Base-by-base conservation (phyloP, 1,140 invertebrate species). In the Euura lappo region DNA sequence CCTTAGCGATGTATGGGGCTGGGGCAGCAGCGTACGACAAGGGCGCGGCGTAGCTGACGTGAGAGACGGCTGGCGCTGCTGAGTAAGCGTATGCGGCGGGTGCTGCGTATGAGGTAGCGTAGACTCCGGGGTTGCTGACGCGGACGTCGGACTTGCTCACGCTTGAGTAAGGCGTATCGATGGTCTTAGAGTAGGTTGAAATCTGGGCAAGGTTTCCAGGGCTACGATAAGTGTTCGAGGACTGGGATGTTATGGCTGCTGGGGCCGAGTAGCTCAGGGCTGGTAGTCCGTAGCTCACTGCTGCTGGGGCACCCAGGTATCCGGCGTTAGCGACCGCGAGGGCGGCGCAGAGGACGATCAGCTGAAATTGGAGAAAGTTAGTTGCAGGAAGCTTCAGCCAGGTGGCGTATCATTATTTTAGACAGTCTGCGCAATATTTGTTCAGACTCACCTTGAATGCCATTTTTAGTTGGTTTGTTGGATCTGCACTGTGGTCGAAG, bases 121-220 rank as follows among this genome's bases (percentile, higher is more conserved):
- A 88, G 4, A 90, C 65, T n/a, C 90, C 90, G 10, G 91, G 91
- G 82, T 92, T 93, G 84, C 89, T 92, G 2, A 92, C 89, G 45
- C 91, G 88, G 5, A 92, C 88, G 76, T 92, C 91, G 44, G 89
- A 83, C 78, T 91, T 91, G 79, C 90, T 90, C 45, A 91, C 90
- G 79, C 90, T 92, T 44, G 92, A 93, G 86, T 90, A 93, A 2
- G 93, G 91, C 2, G 92, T 93, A 75, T 92, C 90, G 69, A 93
- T 89, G 65, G 90, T 89, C 77, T 92, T 93, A 0, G 89, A 89
- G 77, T 92, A 90, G 45, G 90, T 91, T 2, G 92, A 91, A 42
- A 93, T 87, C 82, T 91, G 86, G 28, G 90, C 91, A 42, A 93
- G 82, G 80, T 93, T 93, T 70, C 90, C 92, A 0, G 87, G 88